Evolutionary conservation across 2,888 invertebrate species (phyloP).

Genomic region (Amblyteles armatorius): DNA sequence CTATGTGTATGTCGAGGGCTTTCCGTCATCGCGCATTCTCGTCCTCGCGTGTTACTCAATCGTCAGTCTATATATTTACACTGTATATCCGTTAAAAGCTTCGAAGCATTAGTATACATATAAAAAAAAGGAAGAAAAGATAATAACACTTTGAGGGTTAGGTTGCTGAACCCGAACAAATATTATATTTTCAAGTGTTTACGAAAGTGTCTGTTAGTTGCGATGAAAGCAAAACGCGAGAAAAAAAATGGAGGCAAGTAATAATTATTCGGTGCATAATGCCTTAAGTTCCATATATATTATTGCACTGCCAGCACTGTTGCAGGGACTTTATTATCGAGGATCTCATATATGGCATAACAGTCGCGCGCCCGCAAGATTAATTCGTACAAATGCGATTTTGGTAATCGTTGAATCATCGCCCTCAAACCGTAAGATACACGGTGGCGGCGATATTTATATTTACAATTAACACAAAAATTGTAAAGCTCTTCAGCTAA

Average conservation of each 20-base stretch:
- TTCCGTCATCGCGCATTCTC: constrained; percentile 40
- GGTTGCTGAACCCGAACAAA: background rate
- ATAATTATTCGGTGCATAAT: constrained; percentile 31
- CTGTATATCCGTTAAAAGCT: constrained; percentile 45
- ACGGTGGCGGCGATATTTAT: constrained; percentile 16
- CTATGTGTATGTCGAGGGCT: constrained; percentile 67
- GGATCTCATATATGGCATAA: constrained; percentile 36
- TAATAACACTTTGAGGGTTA: constrained; percentile 26
- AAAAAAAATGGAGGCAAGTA: constrained; percentile 36
- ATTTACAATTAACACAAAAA: constrained; percentile 61
- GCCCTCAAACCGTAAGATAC: constrained; percentile 22
- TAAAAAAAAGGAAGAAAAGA: constrained; percentile 13
- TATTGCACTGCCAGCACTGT: constrained; percentile 80
- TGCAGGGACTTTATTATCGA: constrained; percentile 47
- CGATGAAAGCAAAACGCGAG: constrained; percentile 6
- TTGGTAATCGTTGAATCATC: constrained; percentile 24
- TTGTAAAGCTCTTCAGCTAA: constrained; percentile 62
- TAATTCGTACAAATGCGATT: constrained; percentile 15
- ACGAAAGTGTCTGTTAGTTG: constrained; percentile 15
- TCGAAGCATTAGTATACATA: constrained; percentile 45
- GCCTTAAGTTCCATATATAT: constrained; percentile 48
- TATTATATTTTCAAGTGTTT: constrained; percentile 15
- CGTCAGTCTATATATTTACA: constrained; percentile 49
- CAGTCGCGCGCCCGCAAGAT: constrained; percentile 2
- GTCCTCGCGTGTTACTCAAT: constrained; percentile 31